These are phyloP conservation scores for Hoplodrina ambigua DNA, from an alignment of 2,888 invertebrate genomes.

Conservation along the genomic window DNA sequence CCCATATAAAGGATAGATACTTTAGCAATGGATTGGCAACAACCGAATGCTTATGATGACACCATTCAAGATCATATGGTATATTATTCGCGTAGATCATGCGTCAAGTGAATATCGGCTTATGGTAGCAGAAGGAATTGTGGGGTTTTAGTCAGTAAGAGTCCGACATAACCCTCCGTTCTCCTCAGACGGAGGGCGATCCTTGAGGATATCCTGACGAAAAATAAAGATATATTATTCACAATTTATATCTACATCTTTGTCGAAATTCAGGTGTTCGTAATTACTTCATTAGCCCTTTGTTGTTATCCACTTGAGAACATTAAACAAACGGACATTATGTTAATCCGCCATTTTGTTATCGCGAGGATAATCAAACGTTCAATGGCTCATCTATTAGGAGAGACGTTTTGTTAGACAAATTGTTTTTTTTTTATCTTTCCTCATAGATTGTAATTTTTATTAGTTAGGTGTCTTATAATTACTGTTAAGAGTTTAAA, in stretches of 20 bases:
- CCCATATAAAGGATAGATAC: too few relatives aligned
- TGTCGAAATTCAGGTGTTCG: slow-evolving; percentile 34
- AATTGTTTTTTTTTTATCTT: slow-evolving; percentile 23
- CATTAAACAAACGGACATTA: slow-evolving; percentile 71
- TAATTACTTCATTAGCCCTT: slow-evolving; percentile 69
- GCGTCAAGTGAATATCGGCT: too few relatives aligned
- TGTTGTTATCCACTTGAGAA: slow-evolving; percentile 66
- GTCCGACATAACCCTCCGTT: too few relatives aligned
- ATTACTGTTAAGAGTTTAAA: not conserved
- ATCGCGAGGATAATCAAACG: slow-evolving; percentile 63
- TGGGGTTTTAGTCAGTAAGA: too few relatives aligned
- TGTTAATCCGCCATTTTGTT: slow-evolving; percentile 60
- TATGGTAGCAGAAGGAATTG: too few relatives aligned
- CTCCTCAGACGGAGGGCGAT: too few relatives aligned
- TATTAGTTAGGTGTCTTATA: not conserved
- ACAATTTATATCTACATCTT: slow-evolving; percentile 11
- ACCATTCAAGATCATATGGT: too few relatives aligned
- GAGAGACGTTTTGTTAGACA: slow-evolving; percentile 26
- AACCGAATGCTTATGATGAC: not conserved
- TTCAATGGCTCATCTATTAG: slow-evolving; percentile 53
- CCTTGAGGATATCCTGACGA: too few relatives aligned
- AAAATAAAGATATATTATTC: not conserved
- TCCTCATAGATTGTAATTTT: not conserved
- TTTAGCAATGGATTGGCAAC: too few relatives aligned
- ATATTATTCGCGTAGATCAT: too few relatives aligned